Evolutionary conservation across 2,113 vertebrate species (phyloP).

Genomic region (Butastur rufipennis): DNA sequence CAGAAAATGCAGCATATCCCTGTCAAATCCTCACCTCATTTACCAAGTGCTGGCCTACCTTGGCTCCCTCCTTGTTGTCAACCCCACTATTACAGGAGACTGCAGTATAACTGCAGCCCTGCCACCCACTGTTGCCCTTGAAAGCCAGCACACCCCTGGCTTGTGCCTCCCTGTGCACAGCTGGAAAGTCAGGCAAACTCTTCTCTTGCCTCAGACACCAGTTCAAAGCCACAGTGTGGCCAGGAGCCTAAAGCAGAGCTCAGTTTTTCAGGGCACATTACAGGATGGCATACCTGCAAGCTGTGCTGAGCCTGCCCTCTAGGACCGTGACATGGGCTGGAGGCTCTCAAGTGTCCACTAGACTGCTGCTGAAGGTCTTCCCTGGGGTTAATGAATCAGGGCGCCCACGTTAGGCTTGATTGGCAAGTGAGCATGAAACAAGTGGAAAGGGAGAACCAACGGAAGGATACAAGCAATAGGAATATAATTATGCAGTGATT

Average conservation of each 20-base stretch:
- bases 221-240: neutral
- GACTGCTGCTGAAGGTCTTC: neutral
- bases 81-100: neutral
- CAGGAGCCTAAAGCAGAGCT: neutral
- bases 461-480: neutral
- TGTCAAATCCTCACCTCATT: neutral
- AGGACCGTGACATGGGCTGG: neutral
- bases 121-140: neutral
- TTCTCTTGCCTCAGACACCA: neutral
- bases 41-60: neutral
- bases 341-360: neutral
- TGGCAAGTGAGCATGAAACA: neutral
- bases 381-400: neutral
- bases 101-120: neutral
- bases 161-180: fast-evolving
- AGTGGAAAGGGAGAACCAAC: neutral
- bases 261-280: neutral
- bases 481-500: conserved; percentile 43
- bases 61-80: neutral
- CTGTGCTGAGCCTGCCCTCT: neutral
- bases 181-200: neutral
- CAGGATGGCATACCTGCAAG: neutral
- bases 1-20: neutral
- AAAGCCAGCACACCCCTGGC: neutral
- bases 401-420: neutral